A percentile compares a stretch with the other conserved stretches of the same genome.
phyloP scores from a whole-genome alignment of 2,113 vertebrate genomes.

The Notarius quadriscutis region DNA sequence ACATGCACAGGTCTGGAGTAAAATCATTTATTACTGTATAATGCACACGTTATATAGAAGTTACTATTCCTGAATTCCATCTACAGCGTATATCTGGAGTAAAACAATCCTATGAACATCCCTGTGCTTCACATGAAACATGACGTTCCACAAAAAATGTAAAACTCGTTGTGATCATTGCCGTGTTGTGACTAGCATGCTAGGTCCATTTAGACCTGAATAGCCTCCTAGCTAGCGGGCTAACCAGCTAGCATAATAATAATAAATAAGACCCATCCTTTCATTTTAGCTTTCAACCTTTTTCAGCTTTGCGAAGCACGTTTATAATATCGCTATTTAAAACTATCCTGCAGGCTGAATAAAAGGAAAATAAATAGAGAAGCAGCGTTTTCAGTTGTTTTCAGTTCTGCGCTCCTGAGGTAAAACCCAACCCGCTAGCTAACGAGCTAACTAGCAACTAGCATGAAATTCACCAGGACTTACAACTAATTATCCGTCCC shows the following conservation, averaged over 20 bases:
- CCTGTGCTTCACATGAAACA: background rate
- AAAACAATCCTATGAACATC: background rate
- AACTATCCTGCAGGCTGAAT: background rate
- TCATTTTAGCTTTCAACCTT: background rate
- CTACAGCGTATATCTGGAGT: background rate
- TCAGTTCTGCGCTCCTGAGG: background rate
- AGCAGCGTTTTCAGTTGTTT: background rate
- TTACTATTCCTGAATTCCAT: background rate
- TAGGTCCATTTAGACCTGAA: background rate
- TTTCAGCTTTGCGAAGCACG: too few species aligned
- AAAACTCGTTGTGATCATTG: background rate
- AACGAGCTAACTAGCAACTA: background rate
- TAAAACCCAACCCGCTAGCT: slow-evolving; percentile 11
- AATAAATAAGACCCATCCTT: background rate
- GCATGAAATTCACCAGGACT: background rate
- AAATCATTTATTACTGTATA: background rate
- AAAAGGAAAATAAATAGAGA: background rate
- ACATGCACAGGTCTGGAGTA: background rate
- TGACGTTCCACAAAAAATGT: background rate
- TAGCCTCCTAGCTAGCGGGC: background rate
- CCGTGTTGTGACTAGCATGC: slow-evolving; percentile 20
- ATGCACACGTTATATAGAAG: background rate
- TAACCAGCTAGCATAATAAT: background rate
- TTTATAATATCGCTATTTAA: too few species aligned
- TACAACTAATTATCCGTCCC: background rate